Evolutionary conservation across 2,113 vertebrate species (phyloP).

Genomic region (Tupaia chinensis): DNA sequence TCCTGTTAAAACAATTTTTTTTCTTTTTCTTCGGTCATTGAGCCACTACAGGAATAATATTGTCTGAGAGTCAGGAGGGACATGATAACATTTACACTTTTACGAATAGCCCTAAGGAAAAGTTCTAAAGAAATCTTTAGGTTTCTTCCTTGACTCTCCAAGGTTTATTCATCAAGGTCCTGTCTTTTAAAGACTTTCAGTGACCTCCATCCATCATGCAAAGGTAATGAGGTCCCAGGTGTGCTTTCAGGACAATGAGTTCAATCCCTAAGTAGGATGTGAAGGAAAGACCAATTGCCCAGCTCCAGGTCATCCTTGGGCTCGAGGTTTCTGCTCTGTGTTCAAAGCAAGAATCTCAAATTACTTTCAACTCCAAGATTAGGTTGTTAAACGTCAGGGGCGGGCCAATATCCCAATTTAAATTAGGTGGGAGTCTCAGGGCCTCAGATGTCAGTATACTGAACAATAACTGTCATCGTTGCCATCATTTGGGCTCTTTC

Average conservation of each 20-base stretch:
- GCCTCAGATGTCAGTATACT: background rate
- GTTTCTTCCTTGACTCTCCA: background rate
- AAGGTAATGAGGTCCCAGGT: slow-evolving; percentile 65
- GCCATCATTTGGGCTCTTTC: background rate
- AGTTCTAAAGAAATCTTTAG: background rate
- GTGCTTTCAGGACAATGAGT: background rate
- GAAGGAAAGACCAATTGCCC: background rate
- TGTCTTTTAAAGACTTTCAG: background rate
- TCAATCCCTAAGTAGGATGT: slow-evolving; percentile 26
- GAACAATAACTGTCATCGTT: background rate
- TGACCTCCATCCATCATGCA: slow-evolving; percentile 66
- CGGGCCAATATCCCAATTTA: background rate
- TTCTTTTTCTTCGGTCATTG: background rate
- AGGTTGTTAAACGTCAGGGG: background rate
- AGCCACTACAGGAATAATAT: background rate
- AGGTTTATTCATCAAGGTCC: background rate
- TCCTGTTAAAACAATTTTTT: background rate
- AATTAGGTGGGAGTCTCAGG: background rate
- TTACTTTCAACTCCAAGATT: background rate
- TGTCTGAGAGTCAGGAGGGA: background rate
- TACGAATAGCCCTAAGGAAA: background rate
- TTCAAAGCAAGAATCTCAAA: background rate
- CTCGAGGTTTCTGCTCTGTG: background rate
- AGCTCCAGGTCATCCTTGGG: background rate
- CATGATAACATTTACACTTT: slow-evolving; percentile 21